phyloP scores from a whole-genome alignment of 2,113 vertebrate species.

The Columba janthina region DNA sequence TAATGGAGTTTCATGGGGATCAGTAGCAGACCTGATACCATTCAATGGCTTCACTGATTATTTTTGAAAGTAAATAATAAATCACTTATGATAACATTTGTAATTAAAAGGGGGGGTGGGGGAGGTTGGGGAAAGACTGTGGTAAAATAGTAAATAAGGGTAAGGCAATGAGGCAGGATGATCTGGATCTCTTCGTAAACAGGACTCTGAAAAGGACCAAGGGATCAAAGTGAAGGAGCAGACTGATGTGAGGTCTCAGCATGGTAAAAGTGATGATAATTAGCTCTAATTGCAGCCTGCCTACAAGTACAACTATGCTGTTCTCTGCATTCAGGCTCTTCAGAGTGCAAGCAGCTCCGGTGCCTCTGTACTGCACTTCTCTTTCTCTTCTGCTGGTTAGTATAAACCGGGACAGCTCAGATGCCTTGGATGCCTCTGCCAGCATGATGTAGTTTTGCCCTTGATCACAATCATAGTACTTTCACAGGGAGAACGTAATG shows the following conservation, averaged over 20 bases:
- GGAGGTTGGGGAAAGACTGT: not conserved
- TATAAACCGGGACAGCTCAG: conserved; percentile 13
- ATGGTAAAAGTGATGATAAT: conserved; percentile 6
- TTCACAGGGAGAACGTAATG: not conserved
- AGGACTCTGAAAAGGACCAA: not conserved
- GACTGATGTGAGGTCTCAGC: not conserved
- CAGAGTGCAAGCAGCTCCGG: not conserved
- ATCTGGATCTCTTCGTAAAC: conserved; percentile 21
- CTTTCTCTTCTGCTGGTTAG: not conserved
- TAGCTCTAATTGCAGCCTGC: not conserved
- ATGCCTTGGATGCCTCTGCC: conserved; percentile 52
- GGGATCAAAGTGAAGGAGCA: not conserved
- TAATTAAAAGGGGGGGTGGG: not conserved
- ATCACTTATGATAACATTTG: conserved; percentile 17
- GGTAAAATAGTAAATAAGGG: not conserved
- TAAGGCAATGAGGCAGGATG: not conserved
- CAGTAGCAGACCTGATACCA: conserved; percentile 35
- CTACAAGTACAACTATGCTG: not conserved
- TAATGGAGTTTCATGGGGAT: conserved; percentile 24
- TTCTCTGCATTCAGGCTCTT: not conserved
- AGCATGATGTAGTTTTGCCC: conserved; percentile 12
- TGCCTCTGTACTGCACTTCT: not conserved
- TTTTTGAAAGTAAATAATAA: conserved; percentile 54
- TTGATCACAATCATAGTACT: conserved; percentile 24
- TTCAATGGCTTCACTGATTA: not conserved